Conservation (phyloP, 2,888 invertebrate species). For the Pseudococcus viburni region DNA sequence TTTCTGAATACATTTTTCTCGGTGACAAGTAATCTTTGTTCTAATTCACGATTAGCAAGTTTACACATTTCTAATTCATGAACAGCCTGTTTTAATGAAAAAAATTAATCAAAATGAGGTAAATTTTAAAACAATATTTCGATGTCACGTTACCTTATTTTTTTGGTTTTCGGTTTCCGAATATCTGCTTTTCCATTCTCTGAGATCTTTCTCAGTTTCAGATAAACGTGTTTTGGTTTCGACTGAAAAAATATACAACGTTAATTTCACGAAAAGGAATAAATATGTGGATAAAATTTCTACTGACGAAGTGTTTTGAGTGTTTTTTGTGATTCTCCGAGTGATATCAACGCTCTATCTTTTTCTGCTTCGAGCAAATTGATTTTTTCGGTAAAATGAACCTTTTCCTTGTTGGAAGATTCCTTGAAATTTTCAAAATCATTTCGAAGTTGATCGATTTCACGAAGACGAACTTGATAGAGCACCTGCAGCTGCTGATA, state of each 20-base stretch:
- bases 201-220: conserved; percentile 1
- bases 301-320: conserved; percentile 59
- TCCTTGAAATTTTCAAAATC: conserved; percentile 58
- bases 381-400: neutral
- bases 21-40: conserved; percentile 44
- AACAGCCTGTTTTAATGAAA: conserved; percentile 21
- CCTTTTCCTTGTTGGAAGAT: conserved; percentile 41
- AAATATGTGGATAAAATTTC: neutral
- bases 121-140: neutral
- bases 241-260: neutral
- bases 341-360: conserved; percentile 33
- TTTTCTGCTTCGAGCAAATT: conserved; percentile 36
- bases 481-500: conserved; percentile 59
- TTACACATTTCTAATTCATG: conserved; percentile 62
- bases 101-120: neutral
- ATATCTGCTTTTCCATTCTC: conserved; percentile 26
- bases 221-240: conserved; percentile 15
- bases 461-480: conserved; percentile 61
- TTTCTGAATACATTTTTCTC: conserved; percentile 59
- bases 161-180: conserved; percentile 46
- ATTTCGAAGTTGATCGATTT: conserved; percentile 58
- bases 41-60: conserved; percentile 50
- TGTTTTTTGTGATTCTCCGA: conserved; percentile 42
- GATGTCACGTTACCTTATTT: conserved; percentile 4
- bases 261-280: neutral